phyloP scores from a whole-genome alignment of 2,113 vertebrate species.

The Parotia lawesii region DNA sequence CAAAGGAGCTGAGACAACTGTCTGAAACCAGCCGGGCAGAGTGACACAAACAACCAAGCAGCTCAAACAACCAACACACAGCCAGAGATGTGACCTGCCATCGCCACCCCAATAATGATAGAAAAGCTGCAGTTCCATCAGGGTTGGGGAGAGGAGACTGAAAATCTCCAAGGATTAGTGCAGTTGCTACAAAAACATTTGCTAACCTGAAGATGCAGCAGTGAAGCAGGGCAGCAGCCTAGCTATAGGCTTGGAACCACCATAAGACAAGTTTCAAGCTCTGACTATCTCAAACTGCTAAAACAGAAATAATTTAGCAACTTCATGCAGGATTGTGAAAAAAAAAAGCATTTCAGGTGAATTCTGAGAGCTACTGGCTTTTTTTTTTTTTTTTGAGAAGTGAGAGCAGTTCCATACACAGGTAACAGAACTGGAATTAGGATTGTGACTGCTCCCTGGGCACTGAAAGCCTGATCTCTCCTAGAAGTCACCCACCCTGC shows the following conservation, averaged over 20 bases:
- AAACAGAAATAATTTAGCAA: not conserved
- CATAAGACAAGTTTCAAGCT: not conserved
- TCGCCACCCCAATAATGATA: rapidly evolving
- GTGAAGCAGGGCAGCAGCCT: not conserved
- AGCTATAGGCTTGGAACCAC: not conserved
- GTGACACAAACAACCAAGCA: not conserved
- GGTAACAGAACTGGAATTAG: not conserved
- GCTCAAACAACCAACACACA: not conserved
- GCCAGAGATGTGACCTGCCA: not conserved
- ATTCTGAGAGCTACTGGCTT: not conserved
- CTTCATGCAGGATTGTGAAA: rapidly evolving
- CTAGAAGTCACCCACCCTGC: not conserved
- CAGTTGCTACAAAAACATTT: not conserved
- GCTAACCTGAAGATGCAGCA: not conserved
- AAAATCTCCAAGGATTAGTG: not conserved
- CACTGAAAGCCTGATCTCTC: not conserved
- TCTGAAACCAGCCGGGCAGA: not conserved
- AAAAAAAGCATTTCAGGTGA: not conserved
- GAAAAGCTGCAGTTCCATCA: not conserved
- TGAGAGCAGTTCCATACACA: not conserved
- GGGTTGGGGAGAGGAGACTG: not conserved
- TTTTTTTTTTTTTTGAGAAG: not conserved
- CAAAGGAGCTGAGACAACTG: not conserved
- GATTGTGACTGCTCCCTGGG: not conserved
- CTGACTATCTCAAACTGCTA: not conserved